These are phyloP conservation scores for Ifrita kowaldi DNA, from an alignment of 2,113 vertebrate genomes.

Conservation along the genomic window DNA sequence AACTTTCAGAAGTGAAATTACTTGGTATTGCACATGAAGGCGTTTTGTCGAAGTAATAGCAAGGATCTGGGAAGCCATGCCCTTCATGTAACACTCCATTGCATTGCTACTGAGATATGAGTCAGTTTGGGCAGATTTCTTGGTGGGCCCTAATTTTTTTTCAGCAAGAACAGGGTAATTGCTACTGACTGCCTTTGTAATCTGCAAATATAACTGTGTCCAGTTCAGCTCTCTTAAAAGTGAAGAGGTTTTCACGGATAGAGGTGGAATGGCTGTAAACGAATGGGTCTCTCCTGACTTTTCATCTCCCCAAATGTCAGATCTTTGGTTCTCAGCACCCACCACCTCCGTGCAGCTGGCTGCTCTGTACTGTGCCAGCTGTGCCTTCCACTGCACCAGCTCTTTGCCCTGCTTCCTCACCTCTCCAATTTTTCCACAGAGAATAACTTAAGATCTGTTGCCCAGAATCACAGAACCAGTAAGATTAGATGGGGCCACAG, in stretches of 20 bases:
- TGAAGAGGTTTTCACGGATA: fast-evolving
- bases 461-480: not conserved
- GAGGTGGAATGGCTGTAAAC: not conserved
- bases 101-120: not conserved
- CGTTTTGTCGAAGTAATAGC: not conserved
- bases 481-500: not conserved
- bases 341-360: fast-evolving
- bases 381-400: not conserved
- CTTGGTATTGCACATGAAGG: fast-evolving
- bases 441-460: not conserved
- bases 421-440: fast-evolving
- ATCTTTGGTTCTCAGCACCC: not conserved
- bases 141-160: not conserved
- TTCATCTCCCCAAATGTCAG: fast-evolving
- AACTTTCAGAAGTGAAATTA: not conserved
- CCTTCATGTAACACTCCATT: not conserved
- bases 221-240: not conserved
- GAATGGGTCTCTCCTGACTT: not conserved
- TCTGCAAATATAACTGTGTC: fast-evolving
- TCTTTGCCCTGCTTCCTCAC: not conserved
- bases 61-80: not conserved
- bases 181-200: not conserved
- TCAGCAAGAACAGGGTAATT: not conserved
- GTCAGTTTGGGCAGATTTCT: not conserved
- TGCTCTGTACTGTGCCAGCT: not conserved